Percentiles rank a stretch among this genome's conserved stretches.
Conservation (phyloP, 2,888 invertebrate genomes). For the Aleiodes alternator region DNA sequence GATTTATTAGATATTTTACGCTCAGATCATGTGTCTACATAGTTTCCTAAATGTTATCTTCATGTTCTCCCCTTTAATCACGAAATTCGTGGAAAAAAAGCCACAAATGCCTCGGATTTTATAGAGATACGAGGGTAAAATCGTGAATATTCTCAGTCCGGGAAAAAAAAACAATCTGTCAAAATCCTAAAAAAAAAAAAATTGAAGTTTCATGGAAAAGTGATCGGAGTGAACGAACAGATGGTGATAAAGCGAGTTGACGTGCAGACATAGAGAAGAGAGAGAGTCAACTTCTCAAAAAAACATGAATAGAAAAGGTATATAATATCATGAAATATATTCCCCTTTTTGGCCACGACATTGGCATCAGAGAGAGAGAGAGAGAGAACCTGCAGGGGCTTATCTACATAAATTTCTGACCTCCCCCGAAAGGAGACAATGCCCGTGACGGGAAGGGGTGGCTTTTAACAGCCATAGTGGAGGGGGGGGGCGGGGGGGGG, state of each 20-base stretch:
- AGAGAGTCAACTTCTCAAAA: slow-evolving; percentile 2
- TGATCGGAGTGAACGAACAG: slow-evolving; percentile 24
- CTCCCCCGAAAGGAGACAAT: slow-evolving; percentile 34
- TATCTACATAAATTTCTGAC: slow-evolving; percentile 36
- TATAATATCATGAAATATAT: slow-evolving; percentile 1
- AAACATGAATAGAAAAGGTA: slow-evolving; percentile 1
- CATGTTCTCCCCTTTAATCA: too few relatives aligned
- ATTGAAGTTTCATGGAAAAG: too few relatives aligned
- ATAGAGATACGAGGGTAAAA: too few relatives aligned
- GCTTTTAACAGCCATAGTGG: slow-evolving; percentile 16
- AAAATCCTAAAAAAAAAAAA: too few relatives aligned
- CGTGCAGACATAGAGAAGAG: slow-evolving; percentile 44
- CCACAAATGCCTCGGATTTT: too few relatives aligned
- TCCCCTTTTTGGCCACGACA: slow-evolving; percentile 5
- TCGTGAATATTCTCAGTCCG: too few relatives aligned
- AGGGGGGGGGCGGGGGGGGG: neutral
- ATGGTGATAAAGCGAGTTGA: slow-evolving; percentile 35
- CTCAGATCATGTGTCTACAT: too few relatives aligned
- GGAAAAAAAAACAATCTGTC: too few relatives aligned
- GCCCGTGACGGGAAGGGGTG: slow-evolving; percentile 26
- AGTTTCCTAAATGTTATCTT: too few relatives aligned
- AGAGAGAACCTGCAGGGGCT: slow-evolving; percentile 24
- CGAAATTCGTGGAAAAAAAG: too few relatives aligned
- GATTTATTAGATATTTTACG: too few relatives aligned
- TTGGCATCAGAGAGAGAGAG: neutral